Evolutionary conservation across 2,888 invertebrate species (phyloP).

Genomic region (Zaprionus lineosus): DNA sequence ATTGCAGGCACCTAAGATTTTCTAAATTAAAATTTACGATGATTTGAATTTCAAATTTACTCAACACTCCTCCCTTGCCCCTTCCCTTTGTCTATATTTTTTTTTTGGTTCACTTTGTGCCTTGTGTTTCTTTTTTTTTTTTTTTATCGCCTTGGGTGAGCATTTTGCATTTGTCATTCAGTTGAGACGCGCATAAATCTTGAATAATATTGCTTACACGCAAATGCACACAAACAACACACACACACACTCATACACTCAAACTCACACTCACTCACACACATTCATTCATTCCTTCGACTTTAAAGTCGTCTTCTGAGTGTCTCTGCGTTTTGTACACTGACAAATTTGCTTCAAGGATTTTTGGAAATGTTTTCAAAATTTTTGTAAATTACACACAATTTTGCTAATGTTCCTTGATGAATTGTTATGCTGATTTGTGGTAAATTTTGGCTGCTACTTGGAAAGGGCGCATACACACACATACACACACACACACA

Average conservation of each 20-base stretch:
- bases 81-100: slow-evolving; percentile 3
- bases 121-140: slow-evolving; percentile 1
- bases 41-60: slow-evolving; percentile 71
- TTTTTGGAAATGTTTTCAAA: slow-evolving; percentile 33
- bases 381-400: slow-evolving; percentile 43
- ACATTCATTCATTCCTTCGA: not conserved
- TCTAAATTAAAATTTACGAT: slow-evolving; percentile 72
- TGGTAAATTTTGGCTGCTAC: not conserved
- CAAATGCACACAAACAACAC: slow-evolving; percentile 11
- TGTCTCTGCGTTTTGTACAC: slow-evolving; percentile 56
- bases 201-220: slow-evolving; percentile 56
- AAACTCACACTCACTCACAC: not conserved
- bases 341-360: slow-evolving; percentile 62
- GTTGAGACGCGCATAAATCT: slow-evolving; percentile 66
- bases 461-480: not conserved
- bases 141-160: slow-evolving; percentile 49
- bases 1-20: slow-evolving; percentile 33
- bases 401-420: slow-evolving; percentile 55
- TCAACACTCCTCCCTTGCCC: slow-evolving; percentile 9
- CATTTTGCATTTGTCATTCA: slow-evolving; percentile 65
- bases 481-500: no score
- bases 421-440: slow-evolving; percentile 47
- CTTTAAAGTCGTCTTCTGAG: slow-evolving; percentile 4
- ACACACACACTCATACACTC: not conserved
- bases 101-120: slow-evolving; percentile 24